Conservation (phyloP, 2,113 vertebrate species). For the Myrmecobius fasciatus region DNA sequence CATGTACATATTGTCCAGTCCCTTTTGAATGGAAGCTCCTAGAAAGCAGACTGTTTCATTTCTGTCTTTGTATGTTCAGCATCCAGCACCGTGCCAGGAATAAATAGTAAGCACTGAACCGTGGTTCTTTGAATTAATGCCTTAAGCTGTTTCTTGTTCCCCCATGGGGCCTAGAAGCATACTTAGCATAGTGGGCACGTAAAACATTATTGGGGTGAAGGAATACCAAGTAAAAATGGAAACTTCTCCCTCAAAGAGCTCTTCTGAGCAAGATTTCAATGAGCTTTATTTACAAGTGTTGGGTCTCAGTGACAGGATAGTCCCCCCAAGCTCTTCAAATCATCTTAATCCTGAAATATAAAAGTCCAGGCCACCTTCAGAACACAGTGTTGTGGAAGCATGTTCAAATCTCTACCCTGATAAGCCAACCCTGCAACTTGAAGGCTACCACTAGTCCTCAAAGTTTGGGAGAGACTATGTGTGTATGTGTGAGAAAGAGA, state of each 20-base stretch:
- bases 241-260: conserved; percentile 51
- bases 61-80: neutral
- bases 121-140: neutral
- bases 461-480: conserved; percentile 45
- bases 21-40: neutral
- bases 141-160: neutral
- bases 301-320: conserved; percentile 18
- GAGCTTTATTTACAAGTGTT: conserved; percentile 44
- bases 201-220: conserved; percentile 1
- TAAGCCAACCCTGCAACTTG: neutral
- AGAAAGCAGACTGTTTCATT: neutral
- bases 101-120: neutral
- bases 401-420: conserved; percentile 51
- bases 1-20: neutral
- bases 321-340: conserved; percentile 64
- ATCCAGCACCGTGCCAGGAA: neutral
- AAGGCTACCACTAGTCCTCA: conserved; percentile 60
- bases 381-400: conserved; percentile 34
- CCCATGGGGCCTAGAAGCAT: neutral
- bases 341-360: conserved; percentile 51
- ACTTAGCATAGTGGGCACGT: conserved; percentile 12
- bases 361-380: conserved; percentile 43
- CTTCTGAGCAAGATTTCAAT: conserved; percentile 65
- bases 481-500: neutral
- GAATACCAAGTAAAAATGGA: neutral